phyloP scores from a whole-genome alignment of 2,113 vertebrate genomes.

The Plecotus auritus region DNA sequence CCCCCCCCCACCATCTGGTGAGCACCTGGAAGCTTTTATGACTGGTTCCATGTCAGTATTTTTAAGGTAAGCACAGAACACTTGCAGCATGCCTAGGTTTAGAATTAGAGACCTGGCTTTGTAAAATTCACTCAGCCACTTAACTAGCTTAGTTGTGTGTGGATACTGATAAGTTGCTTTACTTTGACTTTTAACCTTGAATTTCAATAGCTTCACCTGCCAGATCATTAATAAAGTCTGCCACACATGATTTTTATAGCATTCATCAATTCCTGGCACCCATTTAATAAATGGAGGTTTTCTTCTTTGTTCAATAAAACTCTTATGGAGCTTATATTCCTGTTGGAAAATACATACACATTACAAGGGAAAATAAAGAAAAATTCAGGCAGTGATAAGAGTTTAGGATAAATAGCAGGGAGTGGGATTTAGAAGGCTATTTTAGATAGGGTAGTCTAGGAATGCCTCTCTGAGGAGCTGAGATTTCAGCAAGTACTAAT shows the following conservation, averaged over 20 bases:
- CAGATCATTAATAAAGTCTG: constrained; percentile 12
- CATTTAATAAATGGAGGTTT: not conserved
- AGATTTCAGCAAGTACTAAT: not conserved
- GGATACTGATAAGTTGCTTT: not conserved
- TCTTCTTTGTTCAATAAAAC: constrained; percentile 24
- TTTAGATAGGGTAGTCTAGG: not conserved
- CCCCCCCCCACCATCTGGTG: not conserved
- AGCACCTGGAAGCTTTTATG: constrained; percentile 19
- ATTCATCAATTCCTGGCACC: not conserved
- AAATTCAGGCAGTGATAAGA: not conserved
- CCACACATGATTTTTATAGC: not conserved
- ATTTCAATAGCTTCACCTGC: not conserved
- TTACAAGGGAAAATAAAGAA: not conserved
- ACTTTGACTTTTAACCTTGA: constrained; percentile 29
- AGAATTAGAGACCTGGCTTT: not conserved
- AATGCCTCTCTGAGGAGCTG: not conserved
- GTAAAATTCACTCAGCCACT: not conserved
- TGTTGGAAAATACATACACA: not conserved
- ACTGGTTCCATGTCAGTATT: not conserved
- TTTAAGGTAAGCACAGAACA: not conserved
- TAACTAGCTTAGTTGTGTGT: not conserved
- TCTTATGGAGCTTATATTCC: not conserved
- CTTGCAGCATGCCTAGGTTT: not conserved
- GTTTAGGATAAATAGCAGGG: not conserved
- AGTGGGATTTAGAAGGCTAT: not conserved